Evolutionary conservation across 2,888 invertebrate species (phyloP).

Genomic region (Ecdyonurus torrentis): DNA sequence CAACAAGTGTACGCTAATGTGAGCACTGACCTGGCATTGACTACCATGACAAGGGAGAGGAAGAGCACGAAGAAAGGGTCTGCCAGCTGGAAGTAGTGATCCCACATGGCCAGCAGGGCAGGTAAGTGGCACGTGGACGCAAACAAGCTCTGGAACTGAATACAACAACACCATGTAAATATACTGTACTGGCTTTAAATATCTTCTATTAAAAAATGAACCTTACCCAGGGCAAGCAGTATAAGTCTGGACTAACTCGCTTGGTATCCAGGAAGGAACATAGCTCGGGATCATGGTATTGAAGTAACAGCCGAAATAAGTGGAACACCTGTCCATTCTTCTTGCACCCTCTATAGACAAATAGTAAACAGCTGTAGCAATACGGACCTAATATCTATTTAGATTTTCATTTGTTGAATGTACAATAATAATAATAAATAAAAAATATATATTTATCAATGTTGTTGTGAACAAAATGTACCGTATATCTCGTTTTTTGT

Average conservation of each 20-base stretch:
- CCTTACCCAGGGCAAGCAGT: slow-evolving; percentile 65
- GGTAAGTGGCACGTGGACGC: slow-evolving; percentile 71
- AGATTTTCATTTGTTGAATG: too few species aligned
- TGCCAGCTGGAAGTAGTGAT: slow-evolving; percentile 86
- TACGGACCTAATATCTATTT: too few species aligned
- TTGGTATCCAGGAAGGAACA: slow-evolving; percentile 94
- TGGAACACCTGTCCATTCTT: slow-evolving; percentile 34
- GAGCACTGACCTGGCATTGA: slow-evolving; percentile 60
- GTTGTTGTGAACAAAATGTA: too few species aligned
- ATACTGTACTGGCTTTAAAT: neutral
- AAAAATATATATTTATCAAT: too few species aligned
- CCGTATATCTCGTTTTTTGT: too few species aligned
- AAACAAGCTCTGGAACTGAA: slow-evolving; percentile 67
- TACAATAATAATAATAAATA: too few species aligned
- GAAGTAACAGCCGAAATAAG: slow-evolving; percentile 55
- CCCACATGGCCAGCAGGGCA: slow-evolving; percentile 89
- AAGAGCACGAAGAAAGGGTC: slow-evolving; percentile 96
- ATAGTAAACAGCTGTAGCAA: too few species aligned
- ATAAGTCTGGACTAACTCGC: slow-evolving; percentile 80
- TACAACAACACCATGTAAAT: slow-evolving; percentile 9
- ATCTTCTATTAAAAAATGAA: neutral
- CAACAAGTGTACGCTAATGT: neutral
- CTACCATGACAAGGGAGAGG: slow-evolving; percentile 81
- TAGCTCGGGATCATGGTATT: slow-evolving; percentile 95
- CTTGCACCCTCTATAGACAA: slow-evolving; percentile 31